phyloP scores from a whole-genome alignment of 2,888 invertebrate genomes.

The Torymus tubicola region DNA sequence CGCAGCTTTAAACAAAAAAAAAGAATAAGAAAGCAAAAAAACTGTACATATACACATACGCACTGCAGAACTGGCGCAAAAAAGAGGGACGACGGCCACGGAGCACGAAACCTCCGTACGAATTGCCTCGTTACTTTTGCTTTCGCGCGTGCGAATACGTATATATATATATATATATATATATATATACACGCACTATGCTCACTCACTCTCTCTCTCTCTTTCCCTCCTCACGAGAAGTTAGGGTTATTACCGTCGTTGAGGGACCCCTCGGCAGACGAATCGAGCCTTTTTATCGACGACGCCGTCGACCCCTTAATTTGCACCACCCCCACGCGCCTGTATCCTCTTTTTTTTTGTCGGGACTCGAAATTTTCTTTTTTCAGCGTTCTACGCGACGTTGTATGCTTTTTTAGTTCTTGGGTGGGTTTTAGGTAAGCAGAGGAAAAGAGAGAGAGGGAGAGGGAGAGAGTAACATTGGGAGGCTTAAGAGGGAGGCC shows the following conservation, averaged over 20 bases:
- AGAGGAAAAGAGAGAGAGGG: too few relatives aligned
- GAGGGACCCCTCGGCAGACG: slow-evolving; percentile 59
- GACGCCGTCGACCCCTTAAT: slow-evolving; percentile 63
- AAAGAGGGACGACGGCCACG: slow-evolving; percentile 23
- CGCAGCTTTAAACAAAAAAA: background rate
- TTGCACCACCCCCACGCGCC: slow-evolving; percentile 55
- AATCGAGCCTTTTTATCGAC: slow-evolving; percentile 61
- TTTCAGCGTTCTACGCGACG: slow-evolving; percentile 12
- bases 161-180: too few relatives aligned
- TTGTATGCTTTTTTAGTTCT: too few relatives aligned
- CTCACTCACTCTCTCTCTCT: background rate
- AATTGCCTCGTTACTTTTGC: slow-evolving; percentile 56
- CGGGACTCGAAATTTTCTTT: background rate
- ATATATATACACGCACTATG: too few relatives aligned
- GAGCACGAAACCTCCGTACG: slow-evolving; percentile 43
- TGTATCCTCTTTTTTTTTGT: background rate
- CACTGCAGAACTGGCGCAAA: background rate
- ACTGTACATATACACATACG: background rate
- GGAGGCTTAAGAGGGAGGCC: too few relatives aligned
- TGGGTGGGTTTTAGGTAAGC: too few relatives aligned
- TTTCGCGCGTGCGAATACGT: slow-evolving; percentile 33
- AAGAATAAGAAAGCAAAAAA: background rate
- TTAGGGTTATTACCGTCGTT: slow-evolving; percentile 71
- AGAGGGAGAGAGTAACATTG: too few relatives aligned
- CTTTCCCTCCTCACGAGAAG: slow-evolving; percentile 64